A percentile compares a stretch with the other conserved stretches of the same genome.
phyloP scores from a whole-genome alignment of 2,888 invertebrate genomes.

The Apamea anceps region DNA sequence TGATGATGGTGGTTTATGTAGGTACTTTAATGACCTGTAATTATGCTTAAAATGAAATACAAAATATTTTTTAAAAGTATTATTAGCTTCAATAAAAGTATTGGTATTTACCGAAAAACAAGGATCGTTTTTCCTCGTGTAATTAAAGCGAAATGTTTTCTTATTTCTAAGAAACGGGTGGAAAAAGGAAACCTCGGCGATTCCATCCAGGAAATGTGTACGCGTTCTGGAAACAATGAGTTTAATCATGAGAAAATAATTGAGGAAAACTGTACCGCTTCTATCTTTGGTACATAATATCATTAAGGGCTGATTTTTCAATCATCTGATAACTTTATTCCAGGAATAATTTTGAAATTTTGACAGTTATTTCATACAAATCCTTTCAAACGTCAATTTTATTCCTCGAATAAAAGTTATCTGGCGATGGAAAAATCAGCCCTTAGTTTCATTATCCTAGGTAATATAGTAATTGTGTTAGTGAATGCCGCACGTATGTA shows the following conservation, averaged over 20 bases:
- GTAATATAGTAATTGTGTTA: neutral
- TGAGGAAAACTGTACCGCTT: conserved; percentile 30
- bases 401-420: too few species aligned
- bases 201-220: conserved; percentile 15
- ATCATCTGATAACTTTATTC: too few species aligned
- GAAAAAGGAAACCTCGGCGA: conserved; percentile 22
- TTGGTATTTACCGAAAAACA: neutral
- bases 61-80: neutral
- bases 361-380: too few species aligned
- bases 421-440: too few species aligned
- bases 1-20: too few species aligned
- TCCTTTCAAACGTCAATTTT: too few species aligned
- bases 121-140: neutral
- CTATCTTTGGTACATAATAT: conserved; percentile 18
- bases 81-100: conserved; percentile 3
- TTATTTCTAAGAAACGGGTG: conserved; percentile 21
- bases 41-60: neutral
- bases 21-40: too few species aligned
- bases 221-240: conserved; percentile 40
- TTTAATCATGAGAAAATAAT: conserved; percentile 47
- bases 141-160: conserved; percentile 28
- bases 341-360: too few species aligned
- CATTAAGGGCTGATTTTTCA: neutral
- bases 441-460: neutral
- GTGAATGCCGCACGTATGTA: neutral